Conservation (phyloP, 2,113 vertebrate species). For the Crotalus viridis region DNA sequence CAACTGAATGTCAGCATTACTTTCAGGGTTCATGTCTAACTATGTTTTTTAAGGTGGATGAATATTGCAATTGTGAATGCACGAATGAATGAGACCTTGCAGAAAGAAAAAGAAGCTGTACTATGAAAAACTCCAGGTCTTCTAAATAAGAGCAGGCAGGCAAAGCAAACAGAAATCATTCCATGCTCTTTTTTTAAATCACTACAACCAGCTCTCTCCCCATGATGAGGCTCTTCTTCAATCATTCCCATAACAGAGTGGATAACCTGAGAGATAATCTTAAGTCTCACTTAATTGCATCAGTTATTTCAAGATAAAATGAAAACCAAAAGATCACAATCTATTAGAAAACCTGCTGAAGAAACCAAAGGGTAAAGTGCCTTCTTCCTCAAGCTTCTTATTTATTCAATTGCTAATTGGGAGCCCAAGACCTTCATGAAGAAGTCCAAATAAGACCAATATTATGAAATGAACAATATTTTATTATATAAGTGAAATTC, state of each 20-base stretch:
- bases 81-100: not conserved
- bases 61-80: not conserved
- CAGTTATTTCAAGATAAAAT: not conserved
- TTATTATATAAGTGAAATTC: not conserved
- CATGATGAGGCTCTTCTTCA: not conserved
- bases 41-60: not conserved
- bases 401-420: not conserved
- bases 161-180: not conserved
- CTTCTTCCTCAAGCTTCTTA: not conserved
- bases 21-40: not conserved
- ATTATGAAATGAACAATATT: not conserved
- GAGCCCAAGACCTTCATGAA: not conserved
- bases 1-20: not conserved
- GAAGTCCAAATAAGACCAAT: not conserved
- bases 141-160: not conserved
- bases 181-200: not conserved
- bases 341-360: not conserved
- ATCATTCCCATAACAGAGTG: not conserved
- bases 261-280: not conserved
- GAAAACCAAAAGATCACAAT: not conserved
- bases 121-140: not conserved
- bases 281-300: not conserved
- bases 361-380: not conserved
- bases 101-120: not conserved
- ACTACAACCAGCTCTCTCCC: not conserved